These are phyloP conservation scores for Piprites chloris DNA, from an alignment of 2,113 vertebrate species.

Conservation along the genomic window DNA sequence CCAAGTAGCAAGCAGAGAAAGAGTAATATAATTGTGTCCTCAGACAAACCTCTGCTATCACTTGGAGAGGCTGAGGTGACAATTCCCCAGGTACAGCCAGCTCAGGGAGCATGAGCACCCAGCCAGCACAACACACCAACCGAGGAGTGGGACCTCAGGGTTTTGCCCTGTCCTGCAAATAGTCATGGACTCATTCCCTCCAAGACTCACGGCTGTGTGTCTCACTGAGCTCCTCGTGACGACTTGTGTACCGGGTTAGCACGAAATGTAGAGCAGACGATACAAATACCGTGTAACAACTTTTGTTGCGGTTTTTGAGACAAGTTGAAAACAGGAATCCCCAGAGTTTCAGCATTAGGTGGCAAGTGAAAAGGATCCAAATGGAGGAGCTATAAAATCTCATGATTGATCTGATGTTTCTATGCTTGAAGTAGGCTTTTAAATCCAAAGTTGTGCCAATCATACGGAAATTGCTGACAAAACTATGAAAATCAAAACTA, in stretches of 20 bases:
- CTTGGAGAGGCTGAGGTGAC: background rate
- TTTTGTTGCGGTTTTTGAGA: background rate
- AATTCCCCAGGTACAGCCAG: background rate
- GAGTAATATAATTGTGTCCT: background rate
- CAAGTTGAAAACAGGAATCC: background rate
- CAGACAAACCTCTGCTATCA: background rate
- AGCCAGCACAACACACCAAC: accelerated
- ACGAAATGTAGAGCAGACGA: background rate
- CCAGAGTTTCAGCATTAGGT: background rate
- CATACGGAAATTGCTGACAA: slow-evolving; percentile 19
- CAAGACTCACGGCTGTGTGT: accelerated
- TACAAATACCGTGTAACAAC: too few species aligned
- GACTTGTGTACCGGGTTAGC: background rate
- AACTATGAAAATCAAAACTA: background rate
- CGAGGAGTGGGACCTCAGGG: accelerated
- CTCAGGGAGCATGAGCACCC: background rate
- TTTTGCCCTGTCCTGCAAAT: background rate
- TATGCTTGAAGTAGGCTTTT: background rate
- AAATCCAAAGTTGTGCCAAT: slow-evolving; percentile 40
- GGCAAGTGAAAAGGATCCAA: background rate
- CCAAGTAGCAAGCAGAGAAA: background rate
- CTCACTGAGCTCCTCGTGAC: background rate
- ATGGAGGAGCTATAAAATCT: background rate
- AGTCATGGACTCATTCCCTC: background rate
- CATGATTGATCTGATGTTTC: background rate